A percentile compares a stretch with the other conserved stretches of the same genome.
These are phyloP conservation scores for Rapana venosa DNA, from an alignment of 2,888 invertebrate species.

Conservation along the genomic window DNA sequence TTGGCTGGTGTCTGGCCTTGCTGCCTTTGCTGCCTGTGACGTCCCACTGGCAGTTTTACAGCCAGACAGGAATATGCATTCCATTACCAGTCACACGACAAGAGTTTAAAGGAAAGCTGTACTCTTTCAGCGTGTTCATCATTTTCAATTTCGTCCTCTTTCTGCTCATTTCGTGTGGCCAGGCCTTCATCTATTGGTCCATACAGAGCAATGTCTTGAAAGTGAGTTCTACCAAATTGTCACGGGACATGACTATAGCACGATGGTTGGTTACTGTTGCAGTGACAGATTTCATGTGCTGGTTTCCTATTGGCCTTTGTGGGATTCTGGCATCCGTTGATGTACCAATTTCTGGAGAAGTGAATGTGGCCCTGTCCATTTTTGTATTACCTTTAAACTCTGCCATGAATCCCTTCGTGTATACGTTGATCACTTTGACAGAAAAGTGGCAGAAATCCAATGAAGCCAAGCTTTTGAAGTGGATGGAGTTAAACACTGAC, in stretches of 20 bases:
- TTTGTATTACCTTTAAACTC: not conserved
- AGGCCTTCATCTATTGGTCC: not conserved
- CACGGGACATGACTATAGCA: not conserved
- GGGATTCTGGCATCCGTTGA: not conserved
- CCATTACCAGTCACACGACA: not conserved
- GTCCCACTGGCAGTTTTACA: not conserved
- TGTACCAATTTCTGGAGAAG: not conserved
- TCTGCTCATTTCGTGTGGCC: not conserved
- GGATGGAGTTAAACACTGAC: too few species aligned
- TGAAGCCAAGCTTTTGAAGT: not conserved
- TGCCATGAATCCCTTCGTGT: not conserved
- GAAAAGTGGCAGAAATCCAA: not conserved
- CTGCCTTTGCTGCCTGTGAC: not conserved
- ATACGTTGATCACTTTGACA: not conserved
- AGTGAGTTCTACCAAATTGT: not conserved
- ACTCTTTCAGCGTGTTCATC: not conserved
- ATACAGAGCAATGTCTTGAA: not conserved
- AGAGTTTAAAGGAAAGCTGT: not conserved
- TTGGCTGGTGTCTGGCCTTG: not conserved
- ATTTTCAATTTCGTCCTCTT: not conserved
- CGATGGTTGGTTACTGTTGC: not conserved
- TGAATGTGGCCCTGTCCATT: not conserved
- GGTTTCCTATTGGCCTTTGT: conserved; percentile 12
- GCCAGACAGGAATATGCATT: not conserved
- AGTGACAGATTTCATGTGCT: not conserved